These are phyloP conservation scores for Monarcha castaneiventris DNA, from an alignment of 2,113 vertebrate species.

Conservation along the genomic window DNA sequence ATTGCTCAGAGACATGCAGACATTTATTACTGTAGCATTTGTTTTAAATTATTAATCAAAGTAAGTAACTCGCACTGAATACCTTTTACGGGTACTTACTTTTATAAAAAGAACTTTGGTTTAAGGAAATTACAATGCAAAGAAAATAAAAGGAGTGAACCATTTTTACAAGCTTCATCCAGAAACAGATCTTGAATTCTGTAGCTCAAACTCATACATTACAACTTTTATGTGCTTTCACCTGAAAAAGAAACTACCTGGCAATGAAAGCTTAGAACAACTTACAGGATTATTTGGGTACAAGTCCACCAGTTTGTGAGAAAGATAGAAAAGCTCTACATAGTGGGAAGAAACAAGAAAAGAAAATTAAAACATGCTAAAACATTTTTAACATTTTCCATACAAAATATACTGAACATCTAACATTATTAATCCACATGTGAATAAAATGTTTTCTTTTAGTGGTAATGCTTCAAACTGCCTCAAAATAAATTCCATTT, in stretches of 20 bases:
- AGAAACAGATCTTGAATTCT: background rate
- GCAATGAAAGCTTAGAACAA: slow-evolving; percentile 31
- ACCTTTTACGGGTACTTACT: background rate
- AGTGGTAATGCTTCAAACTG: background rate
- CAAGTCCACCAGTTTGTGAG: slow-evolving; percentile 97
- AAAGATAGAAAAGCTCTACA: slow-evolving; percentile 96
- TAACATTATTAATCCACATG: background rate
- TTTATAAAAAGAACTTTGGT: background rate
- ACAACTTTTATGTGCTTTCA: background rate
- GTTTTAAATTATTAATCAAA: background rate
- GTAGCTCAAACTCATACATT: background rate
- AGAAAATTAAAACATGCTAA: slow-evolving; percentile 26
- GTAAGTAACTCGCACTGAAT: background rate
- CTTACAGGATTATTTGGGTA: slow-evolving; percentile 98
- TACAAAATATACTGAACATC: background rate
- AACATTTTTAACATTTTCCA: background rate
- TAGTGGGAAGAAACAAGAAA: background rate
- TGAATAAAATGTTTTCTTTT: background rate
- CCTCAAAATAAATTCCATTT: background rate
- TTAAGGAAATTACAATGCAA: background rate
- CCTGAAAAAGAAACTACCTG: background rate
- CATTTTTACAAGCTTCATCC: background rate
- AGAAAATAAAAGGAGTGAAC: background rate
- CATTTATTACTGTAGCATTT: background rate
- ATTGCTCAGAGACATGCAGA: background rate